phyloP scores from a whole-genome alignment of 2,113 vertebrate genomes.

The Fregata magnificens region DNA sequence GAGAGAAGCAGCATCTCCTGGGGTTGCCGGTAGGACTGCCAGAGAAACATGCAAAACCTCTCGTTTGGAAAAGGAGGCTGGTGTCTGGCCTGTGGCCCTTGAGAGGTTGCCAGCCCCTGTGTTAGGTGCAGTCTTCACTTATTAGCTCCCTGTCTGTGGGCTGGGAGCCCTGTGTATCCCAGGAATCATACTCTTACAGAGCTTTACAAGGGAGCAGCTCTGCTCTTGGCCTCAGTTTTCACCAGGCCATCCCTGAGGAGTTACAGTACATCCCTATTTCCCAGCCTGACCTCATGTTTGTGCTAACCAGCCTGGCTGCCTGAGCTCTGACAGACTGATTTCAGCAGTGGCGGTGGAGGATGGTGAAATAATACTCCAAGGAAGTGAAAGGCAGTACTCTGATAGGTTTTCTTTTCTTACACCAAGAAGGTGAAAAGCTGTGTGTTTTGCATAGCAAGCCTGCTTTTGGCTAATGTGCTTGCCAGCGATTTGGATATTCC shows the following conservation, averaged over 20 bases:
- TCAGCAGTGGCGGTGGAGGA: neutral
- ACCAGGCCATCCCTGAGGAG: neutral
- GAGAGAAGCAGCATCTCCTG: neutral
- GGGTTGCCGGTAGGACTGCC: neutral
- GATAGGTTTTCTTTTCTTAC: neutral
- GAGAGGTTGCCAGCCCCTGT: neutral
- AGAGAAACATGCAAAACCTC: neutral
- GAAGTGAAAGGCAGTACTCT: neutral
- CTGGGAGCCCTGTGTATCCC: neutral
- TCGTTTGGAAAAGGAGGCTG: neutral
- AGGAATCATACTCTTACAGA: neutral
- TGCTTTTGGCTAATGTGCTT: neutral
- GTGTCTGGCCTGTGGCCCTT: neutral
- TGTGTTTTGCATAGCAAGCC: neutral
- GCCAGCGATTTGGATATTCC: neutral
- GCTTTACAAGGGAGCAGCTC: neutral
- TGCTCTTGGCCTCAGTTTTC: neutral
- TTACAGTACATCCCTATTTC: neutral
- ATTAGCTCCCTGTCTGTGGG: neutral
- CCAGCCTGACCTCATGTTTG: neutral
- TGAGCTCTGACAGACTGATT: neutral
- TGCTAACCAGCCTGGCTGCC: neutral
- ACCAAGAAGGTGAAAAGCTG: neutral
- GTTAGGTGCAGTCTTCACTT: neutral
- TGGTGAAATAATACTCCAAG: neutral